phyloP scores from a whole-genome alignment of 2,113 vertebrate species.

The Stigmatopora argus region DNA sequence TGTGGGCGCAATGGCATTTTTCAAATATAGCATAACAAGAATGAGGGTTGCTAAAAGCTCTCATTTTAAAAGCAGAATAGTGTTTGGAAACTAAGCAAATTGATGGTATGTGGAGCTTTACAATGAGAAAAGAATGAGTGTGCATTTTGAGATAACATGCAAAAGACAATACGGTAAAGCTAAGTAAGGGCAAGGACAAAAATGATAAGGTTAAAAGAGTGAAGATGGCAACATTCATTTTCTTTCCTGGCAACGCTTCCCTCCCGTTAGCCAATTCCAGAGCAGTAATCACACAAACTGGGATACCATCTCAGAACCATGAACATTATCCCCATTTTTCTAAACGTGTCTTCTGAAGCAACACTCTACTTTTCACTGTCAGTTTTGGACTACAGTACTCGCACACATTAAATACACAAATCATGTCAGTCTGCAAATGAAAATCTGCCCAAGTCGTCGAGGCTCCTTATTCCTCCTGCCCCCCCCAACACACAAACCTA shows the following conservation, averaged over 20 bases:
- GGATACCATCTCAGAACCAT: constrained; percentile 21
- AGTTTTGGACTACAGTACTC: constrained; percentile 8
- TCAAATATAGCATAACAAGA: background rate
- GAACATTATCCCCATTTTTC: constrained; percentile 19
- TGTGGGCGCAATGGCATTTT: background rate
- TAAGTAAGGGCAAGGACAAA: constrained; percentile 14
- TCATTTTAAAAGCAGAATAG: background rate
- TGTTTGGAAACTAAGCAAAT: background rate
- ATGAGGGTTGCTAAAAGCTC: background rate
- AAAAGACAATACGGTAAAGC: constrained; percentile 13
- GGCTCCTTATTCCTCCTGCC: constrained; percentile 33
- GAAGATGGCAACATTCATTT: constrained; percentile 29
- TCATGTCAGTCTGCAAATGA: constrained; percentile 22
- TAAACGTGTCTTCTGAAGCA: background rate
- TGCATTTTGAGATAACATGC: constrained; percentile 4
- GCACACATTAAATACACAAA: background rate
- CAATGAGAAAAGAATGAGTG: background rate
- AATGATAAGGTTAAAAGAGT: constrained; percentile 13
- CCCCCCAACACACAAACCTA: constrained; percentile 17
- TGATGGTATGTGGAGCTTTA: background rate
- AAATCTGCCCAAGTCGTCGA: constrained; percentile 25
- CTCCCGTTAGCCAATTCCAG: constrained; percentile 27
- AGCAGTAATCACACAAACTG: constrained; percentile 26
- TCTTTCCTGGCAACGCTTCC: constrained; percentile 34
- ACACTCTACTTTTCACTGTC: background rate